Conservation (phyloP, 92 coral and sea anemone genomes). For the Parazoanthus swiftii region DNA sequence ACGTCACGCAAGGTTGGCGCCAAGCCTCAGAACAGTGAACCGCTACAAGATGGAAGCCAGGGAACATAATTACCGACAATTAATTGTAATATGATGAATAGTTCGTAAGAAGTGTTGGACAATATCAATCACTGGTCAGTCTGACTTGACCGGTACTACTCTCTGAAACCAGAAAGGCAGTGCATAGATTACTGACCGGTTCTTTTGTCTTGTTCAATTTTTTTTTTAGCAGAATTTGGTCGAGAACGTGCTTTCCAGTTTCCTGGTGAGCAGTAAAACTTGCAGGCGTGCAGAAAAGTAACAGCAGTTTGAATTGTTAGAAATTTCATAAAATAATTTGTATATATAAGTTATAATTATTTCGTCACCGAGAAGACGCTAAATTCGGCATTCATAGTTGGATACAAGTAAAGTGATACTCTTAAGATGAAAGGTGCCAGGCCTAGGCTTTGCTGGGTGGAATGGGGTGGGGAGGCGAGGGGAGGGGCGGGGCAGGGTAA, state of each 20-base stretch:
- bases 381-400: constrained; percentile 5
- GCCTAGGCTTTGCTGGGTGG: too few relatives aligned
- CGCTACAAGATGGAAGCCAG: not conserved
- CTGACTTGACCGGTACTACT: not conserved
- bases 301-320: not conserved
- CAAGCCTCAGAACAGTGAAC: not conserved
- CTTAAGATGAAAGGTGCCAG: not conserved
- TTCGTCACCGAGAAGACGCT: constrained; percentile 37
- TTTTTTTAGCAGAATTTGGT: not conserved
- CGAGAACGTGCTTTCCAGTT: not conserved
- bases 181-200: not conserved
- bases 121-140: not conserved
- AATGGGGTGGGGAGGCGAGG: too few relatives aligned
- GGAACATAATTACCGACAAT: not conserved
- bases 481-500: not conserved
- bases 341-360: constrained; percentile 31
- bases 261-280: not conserved
- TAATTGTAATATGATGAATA: too few relatives aligned
- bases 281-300: not conserved
- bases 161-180: not conserved
- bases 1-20: not conserved
- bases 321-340: not conserved
- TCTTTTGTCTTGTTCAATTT: not conserved
- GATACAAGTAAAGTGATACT: not conserved
- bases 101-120: not conserved